phyloP scores from a whole-genome alignment of 2,797 vertebrate species.

The Pyrocephalus nanus region DNA sequence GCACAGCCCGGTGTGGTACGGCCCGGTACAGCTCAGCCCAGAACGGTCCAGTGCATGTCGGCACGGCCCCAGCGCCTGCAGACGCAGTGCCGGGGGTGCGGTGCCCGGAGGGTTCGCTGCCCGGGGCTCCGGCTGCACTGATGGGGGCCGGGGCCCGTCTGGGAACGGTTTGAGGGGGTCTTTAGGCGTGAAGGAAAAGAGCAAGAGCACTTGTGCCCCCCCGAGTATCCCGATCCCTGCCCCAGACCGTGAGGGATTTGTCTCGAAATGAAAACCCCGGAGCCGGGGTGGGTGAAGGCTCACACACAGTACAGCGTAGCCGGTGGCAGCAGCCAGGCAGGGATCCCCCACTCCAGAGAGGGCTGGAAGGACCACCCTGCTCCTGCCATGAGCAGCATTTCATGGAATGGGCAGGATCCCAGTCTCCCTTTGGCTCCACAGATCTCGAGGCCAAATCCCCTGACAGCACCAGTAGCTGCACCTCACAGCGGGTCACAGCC shows the following conservation, averaged over 20 bases:
- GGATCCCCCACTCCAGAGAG: not conserved
- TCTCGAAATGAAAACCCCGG: not conserved
- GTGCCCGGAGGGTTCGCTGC: not conserved
- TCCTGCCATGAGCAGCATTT: not conserved
- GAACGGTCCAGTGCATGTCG: accelerated
- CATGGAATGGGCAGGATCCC: accelerated
- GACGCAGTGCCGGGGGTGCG: not conserved
- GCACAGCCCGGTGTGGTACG: not conserved
- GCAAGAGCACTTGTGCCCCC: accelerated
- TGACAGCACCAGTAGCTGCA: accelerated
- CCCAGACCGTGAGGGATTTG: not conserved
- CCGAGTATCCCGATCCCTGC: accelerated
- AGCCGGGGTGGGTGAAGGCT: accelerated
- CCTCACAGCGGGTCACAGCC: not conserved
- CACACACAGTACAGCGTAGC: not conserved
- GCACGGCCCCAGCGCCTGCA: not conserved
- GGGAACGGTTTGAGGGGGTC: not conserved
- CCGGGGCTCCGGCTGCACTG: not conserved
- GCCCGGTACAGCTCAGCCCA: not conserved
- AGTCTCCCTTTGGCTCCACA: not conserved
- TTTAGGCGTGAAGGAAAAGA: not conserved
- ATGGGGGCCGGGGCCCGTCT: not conserved
- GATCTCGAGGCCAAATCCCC: not conserved
- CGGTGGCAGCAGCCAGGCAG: not conserved
- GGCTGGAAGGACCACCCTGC: accelerated